Conservation (phyloP, 2,888 invertebrate genomes). For the Mythimna albipuncta region DNA sequence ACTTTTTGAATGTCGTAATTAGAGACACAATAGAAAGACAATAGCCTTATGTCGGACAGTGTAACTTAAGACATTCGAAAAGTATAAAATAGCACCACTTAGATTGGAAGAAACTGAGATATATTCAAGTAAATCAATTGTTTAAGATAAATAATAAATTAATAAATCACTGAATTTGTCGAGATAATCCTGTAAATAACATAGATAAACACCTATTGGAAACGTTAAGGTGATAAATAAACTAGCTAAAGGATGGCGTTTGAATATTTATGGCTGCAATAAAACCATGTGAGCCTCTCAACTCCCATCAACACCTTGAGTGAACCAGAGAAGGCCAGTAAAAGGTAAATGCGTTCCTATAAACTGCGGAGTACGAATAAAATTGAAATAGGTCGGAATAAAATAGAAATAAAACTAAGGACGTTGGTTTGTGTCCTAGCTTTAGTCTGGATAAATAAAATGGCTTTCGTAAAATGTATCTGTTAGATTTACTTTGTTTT, state of each 20-base stretch:
- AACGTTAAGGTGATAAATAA: slow-evolving; percentile 10
- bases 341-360: slow-evolving; percentile 22
- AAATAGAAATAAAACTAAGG: slow-evolving; percentile 15
- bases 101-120: too few species aligned
- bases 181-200: neutral
- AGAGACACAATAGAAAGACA: too few species aligned
- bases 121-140: too few species aligned
- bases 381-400: slow-evolving; percentile 20
- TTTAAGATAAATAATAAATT: too few species aligned
- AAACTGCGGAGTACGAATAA: slow-evolving; percentile 13
- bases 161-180: neutral
- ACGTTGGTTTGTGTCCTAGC: neutral
- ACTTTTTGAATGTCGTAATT: too few species aligned
- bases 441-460: neutral
- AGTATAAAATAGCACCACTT: too few species aligned
- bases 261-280: slow-evolving; percentile 49
- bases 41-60: too few species aligned
- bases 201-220: neutral
- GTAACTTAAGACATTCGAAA: too few species aligned
- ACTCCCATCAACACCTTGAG: slow-evolving; percentile 41
- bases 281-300: slow-evolving; percentile 40
- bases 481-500: too few species aligned
- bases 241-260: slow-evolving; percentile 20
- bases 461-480: neutral
- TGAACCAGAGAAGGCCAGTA: slow-evolving; percentile 25